Evolutionary conservation across 2,888 invertebrate species (phyloP).

Genomic region (Stenodera caucasica): DNA sequence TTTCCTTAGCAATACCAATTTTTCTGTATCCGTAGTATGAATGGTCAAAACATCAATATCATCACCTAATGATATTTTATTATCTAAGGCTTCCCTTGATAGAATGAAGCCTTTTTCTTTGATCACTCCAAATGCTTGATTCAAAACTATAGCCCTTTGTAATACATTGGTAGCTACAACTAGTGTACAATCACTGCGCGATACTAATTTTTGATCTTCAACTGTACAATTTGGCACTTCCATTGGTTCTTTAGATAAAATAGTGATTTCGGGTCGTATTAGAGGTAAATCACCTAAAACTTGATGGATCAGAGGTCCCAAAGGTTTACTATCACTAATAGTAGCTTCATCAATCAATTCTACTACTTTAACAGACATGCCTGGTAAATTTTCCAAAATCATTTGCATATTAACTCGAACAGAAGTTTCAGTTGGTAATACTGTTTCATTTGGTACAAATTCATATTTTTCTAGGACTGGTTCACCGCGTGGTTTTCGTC

Average conservation of each 20-base stretch:
- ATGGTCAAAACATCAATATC: constrained; percentile 59
- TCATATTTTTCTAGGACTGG: constrained; percentile 76
- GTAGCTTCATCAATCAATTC: constrained; percentile 38
- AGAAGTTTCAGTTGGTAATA: constrained; percentile 46
- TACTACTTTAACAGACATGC: constrained; percentile 63
- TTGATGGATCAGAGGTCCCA: constrained; percentile 61
- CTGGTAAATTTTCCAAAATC: constrained; percentile 28
- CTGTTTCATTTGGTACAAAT: constrained; percentile 65
- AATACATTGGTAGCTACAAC: constrained; percentile 57
- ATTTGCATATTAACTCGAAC: constrained; percentile 68
- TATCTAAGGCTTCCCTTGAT: constrained; percentile 61
- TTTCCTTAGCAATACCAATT: constrained; percentile 61
- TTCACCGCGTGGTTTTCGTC: constrained; percentile 68
- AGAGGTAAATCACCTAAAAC: constrained; percentile 68
- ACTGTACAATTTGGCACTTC: constrained; percentile 60
- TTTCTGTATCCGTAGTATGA: constrained; percentile 59
- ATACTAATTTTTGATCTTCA: constrained; percentile 63
- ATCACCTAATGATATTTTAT: constrained; percentile 55
- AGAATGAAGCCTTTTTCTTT: constrained; percentile 65
- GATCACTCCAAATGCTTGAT: constrained; percentile 23
- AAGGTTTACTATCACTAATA: constrained; percentile 51
- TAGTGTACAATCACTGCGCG: constrained; percentile 40
- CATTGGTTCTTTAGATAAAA: constrained; percentile 59
- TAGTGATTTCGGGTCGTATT: constrained; percentile 66
- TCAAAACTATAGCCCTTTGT: constrained; percentile 47